Evolutionary conservation across 2,113 vertebrate genomes (phyloP).

Genomic region (human (Homo sapiens)): DNA sequence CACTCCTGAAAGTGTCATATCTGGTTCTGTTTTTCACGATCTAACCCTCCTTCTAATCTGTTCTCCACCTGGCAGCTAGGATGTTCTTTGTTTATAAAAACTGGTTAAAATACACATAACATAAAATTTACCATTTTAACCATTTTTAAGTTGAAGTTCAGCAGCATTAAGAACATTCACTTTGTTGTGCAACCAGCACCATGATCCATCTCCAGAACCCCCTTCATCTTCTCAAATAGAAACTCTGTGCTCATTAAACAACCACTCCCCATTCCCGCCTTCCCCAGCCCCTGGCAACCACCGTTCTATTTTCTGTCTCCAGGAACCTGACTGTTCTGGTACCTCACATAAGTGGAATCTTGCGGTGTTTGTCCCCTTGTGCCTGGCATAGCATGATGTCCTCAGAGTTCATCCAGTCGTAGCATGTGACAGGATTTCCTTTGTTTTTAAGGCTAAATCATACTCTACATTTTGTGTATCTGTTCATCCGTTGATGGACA

Average conservation of each 20-base stretch:
- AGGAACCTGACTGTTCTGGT: not conserved
- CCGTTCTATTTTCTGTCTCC: not conserved
- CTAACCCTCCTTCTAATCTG: not conserved
- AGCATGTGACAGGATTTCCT: not conserved
- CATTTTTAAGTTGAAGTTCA: not conserved
- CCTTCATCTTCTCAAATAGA: not conserved
- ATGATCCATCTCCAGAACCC: not conserved
- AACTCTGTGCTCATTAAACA: not conserved
- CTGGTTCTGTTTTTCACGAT: not conserved
- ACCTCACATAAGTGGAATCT: not conserved
- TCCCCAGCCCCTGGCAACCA: not conserved
- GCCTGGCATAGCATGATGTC: not conserved
- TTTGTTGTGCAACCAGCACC: not conserved
- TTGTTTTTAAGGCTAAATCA: not conserved
- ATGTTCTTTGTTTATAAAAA: not conserved
- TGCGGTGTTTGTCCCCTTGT: too few species aligned
- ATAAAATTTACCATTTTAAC: not conserved
- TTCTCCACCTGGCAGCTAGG: not conserved
- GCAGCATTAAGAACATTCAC: not conserved
- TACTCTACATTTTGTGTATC: not conserved
- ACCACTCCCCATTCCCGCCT: accelerated
- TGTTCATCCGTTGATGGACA: not conserved
- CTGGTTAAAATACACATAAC: not conserved
- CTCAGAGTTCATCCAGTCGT: not conserved
- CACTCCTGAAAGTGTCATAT: not conserved